Evolutionary conservation across 2,113 vertebrate genomes (phyloP), one percentile per base, ranked within the genome.

Genomic region (Petrocephalus microphthalmus): DNA sequence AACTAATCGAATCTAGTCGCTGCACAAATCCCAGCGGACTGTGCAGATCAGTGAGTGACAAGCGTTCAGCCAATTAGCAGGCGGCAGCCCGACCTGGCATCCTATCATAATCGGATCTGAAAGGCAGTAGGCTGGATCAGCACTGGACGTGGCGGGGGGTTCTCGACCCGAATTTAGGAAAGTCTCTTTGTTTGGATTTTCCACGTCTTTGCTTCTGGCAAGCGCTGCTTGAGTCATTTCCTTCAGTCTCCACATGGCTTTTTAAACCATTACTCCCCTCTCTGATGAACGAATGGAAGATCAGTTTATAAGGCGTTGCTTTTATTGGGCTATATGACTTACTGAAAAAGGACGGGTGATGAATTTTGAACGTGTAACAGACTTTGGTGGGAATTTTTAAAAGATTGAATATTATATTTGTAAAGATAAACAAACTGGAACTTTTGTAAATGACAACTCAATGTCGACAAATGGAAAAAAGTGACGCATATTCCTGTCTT

Each of bases 181-280:
- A 91, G 90, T 88, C 93, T 93, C 94, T 95, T 95, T 95, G 94
- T 95, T 93, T 89, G 83, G 91, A 67, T 15, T 92, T 82, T 33
- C 56, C 33, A 11, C 42, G 7, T 15, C 82, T 88, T 56, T 25
- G 42, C n/a, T 60, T 47, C 56, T 25, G 78, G 5, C 67, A 13
- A 78, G 47, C 29, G 17, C 15, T 88, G 51, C 10, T 82, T 42
- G 57, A 52, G 84, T 85, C 45, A 42, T 19, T 88, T 87, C 42
- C 7, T 52, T 3, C 37, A 37, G 22, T 10, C 52, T 88, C 33
- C 67, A 88, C 87, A 88, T 87, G 86, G 57, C 57, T 87, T 71
- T 83, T 83, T 83, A n/a, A 49, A 49, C 81, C 15, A 42, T 47
- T 84, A 5, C 10, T 8, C 22, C 67, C 51, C 71, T 53, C 4